Evolutionary conservation across 2,888 invertebrate species (phyloP), one percentile per base, ranked within the genome.

Genomic region (Hartigia nigra): DNA sequence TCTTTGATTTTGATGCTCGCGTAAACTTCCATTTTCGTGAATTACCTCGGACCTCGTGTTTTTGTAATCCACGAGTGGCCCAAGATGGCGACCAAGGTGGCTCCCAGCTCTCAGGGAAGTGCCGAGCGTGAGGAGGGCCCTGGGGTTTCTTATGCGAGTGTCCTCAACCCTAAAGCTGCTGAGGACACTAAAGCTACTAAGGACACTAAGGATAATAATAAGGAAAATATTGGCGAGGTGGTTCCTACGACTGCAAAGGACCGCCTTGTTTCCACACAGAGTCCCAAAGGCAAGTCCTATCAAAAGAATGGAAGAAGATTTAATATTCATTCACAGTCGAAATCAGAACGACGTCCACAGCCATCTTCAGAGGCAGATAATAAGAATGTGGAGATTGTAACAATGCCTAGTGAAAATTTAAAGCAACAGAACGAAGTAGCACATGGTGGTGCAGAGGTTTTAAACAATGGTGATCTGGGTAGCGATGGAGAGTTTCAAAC

Each of bases 91-190:
- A 89, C 92, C 91, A 93, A 92, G 92, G 92, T 93, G 91, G 90
- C 89, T 79, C 85, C 82, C 79, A 88, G 86, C 92, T 92, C 92
- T 92, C 93, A 92, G 92, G 85, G 86, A 76, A 79, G 87, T 83
- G 84, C 74, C 80, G 87, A 89, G 31, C 81, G 83, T 1, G 87
- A 88, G 31, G 88, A 87, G 81, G 85, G 84, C 81, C 86, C 88
- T 74, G 89, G 93, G 89, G 91, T 92, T 84, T 93, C 91, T 14
- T 91, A 92, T 89, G 93, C 91, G 55, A 91, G 92, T 82, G 90
- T 91, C 86, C 92, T 93, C 86, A 94, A 94, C 92, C 94, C 94
- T 90, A 92, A 93, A 87, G 92, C 93, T 88, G 92, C 92, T 89
- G 92, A 92, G 88, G 92, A 76, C 35, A 70, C n/a, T 34, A 92